Base-by-base conservation (phyloP, 2,113 vertebrate genomes). In the Peucedramus taeniatus region DNA sequence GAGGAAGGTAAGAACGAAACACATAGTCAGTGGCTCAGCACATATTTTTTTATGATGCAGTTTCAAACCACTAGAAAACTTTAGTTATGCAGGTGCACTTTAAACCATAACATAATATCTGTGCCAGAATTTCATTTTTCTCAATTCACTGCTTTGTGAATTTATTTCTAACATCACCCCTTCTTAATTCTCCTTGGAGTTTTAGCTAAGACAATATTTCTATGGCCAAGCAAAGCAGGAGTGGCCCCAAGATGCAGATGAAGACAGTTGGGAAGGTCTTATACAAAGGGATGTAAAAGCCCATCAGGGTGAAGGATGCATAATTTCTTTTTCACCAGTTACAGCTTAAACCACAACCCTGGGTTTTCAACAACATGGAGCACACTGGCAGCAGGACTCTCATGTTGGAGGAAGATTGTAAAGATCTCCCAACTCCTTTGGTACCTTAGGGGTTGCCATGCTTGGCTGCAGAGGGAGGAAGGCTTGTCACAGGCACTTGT, bases 401-500 rank as follows among this genome's bases (percentile, higher is more conserved):
- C 44, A 15, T 28, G 19, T 1, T 82, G 24, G 6, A 24, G 53
- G 28, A 19, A 50, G 24, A 23, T 35, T 50, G 24, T 69, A 24
- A 61, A 65, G n/a, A 22, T 33, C 40, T 65, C 60, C 27, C n/a
- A 66, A 6, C 18, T 66, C 27, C 23, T 70, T 22, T n/a, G 33
- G 11, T 42, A 22, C 13, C 17, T 15, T 22, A 18, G 49, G 63
- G 6, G 21, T 19, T 50, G 44, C 60, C 39, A 27, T 27, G 33
- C 30, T 47, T 61, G 77, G 51, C 47, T 63, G 27, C 42, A 24
- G 15, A 44, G 15, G 23, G 31, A 76, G 37, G 27, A 44, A 45
- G 14, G 28, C 42, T 76, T 5, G 0, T 18, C 0, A 0, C 28
- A 69, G 44, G 37, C 1, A 2, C 20, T 64, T 56, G 47, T 31